Evolutionary conservation across 2,113 vertebrate species (phyloP).

Genomic region (Theristicus caerulescens): DNA sequence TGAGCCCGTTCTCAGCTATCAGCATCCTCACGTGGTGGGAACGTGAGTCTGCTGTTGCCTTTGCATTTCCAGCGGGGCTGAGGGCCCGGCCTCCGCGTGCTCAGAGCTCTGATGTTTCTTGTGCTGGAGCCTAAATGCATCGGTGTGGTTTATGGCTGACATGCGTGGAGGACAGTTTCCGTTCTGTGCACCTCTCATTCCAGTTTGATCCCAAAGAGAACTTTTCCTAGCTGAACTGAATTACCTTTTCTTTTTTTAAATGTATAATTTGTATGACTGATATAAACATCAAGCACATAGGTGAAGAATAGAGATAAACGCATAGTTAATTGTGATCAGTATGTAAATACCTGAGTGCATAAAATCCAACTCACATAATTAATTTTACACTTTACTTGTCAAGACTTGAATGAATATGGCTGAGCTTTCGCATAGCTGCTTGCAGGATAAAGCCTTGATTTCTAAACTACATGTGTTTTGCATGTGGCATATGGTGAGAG

Average conservation of each 20-base stretch:
- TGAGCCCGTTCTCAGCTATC: accelerated
- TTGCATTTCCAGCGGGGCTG: not conserved
- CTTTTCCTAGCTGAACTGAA: not conserved
- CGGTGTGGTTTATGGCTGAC: not conserved
- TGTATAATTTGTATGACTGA: not conserved
- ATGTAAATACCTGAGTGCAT: not conserved
- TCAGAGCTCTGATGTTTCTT: not conserved
- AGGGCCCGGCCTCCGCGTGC: not conserved
- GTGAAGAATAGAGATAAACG: not conserved
- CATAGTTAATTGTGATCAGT: not conserved
- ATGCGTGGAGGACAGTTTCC: accelerated
- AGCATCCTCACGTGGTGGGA: not conserved
- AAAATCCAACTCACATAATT: not conserved
- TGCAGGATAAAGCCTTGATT: not conserved
- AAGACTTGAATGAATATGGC: not conserved
- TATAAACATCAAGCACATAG: not conserved
- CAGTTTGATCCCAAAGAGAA: not conserved
- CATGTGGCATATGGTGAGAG: not conserved
- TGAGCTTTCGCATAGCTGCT: not conserved
- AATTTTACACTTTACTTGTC: not conserved
- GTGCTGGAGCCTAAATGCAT: not conserved
- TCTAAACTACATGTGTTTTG: not conserved
- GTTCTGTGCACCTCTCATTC: not conserved
- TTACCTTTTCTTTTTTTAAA: not conserved
- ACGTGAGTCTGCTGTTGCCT: accelerated